Conservation (phyloP, 2,113 vertebrate species). For the Sinosuthora webbiana region DNA sequence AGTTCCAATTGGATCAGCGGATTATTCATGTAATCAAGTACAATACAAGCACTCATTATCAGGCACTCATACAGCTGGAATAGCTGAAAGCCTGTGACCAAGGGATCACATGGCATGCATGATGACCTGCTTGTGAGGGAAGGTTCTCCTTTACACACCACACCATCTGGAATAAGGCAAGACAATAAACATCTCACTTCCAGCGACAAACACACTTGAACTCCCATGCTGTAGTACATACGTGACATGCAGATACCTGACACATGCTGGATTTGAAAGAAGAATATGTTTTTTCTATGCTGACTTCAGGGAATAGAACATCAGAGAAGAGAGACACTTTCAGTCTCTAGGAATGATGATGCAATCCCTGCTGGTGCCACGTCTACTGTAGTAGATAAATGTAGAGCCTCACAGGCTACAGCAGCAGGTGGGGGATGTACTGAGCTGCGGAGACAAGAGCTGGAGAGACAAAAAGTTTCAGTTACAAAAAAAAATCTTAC, state of each 20-base stretch:
- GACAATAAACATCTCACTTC: not conserved
- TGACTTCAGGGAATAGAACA: not conserved
- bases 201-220: not conserved
- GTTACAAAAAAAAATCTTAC: not conserved
- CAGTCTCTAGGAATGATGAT: not conserved
- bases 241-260: fast-evolving
- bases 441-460: conserved; percentile 6
- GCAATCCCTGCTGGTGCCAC: not conserved
- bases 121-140: not conserved
- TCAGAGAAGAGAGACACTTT: conserved; percentile 26
- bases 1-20: not conserved
- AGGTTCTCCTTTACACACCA: not conserved
- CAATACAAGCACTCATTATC: not conserved
- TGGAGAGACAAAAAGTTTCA: not conserved
- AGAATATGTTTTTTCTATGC: not conserved
- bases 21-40: not conserved
- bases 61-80: not conserved
- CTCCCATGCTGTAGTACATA: not conserved
- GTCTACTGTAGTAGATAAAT: not conserved
- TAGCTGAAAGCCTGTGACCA: not conserved
- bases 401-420: not conserved
- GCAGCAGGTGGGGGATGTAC: not conserved
- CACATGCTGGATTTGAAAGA: not conserved
- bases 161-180: not conserved
- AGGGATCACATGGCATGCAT: fast-evolving